A percentile compares a stretch with the other conserved stretches of the same genome.
These are phyloP conservation scores for Drosophila arawakana DNA, from an alignment of 1,140 invertebrate genomes.

Conservation along the genomic window DNA sequence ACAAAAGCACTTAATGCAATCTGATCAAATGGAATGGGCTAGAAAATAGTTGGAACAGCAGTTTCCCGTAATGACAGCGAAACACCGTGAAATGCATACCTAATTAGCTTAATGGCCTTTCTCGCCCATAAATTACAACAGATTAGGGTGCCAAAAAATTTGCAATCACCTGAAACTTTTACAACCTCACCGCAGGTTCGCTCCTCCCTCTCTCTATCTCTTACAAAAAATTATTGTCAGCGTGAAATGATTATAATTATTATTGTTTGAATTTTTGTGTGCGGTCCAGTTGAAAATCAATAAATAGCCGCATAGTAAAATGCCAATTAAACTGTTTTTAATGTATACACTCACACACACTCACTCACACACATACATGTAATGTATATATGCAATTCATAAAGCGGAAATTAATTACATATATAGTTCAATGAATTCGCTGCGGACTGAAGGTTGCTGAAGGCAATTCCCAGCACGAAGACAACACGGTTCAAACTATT, in stretches of 20 bases:
- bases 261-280: conserved; percentile 37
- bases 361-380: no score
- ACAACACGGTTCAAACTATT: not conserved
- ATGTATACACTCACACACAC: conserved; percentile 10
- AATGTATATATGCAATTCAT: conserved; percentile 13
- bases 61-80: not conserved
- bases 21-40: conserved; percentile 15
- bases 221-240: conserved; percentile 48
- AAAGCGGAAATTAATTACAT: conserved; percentile 47
- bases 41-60: conserved; percentile 35
- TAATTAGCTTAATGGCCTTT: conserved; percentile 74
- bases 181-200: not conserved
- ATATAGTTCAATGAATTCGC: conserved; percentile 26
- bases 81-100: conserved; percentile 65
- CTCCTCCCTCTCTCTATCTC: not conserved
- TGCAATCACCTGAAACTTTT: conserved; percentile 39
- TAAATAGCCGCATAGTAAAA: conserved; percentile 46
- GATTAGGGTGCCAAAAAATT: conserved; percentile 70
- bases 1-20: conserved; percentile 36
- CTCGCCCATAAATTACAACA: conserved; percentile 66
- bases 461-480: conserved; percentile 1
- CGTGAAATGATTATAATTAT: conserved; percentile 68
- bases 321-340: conserved; percentile 64
- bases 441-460: not conserved
- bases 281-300: conserved; percentile 46